Conservation (phyloP, 2,797 vertebrate species). For the Chiloscyllium punctatum region DNA sequence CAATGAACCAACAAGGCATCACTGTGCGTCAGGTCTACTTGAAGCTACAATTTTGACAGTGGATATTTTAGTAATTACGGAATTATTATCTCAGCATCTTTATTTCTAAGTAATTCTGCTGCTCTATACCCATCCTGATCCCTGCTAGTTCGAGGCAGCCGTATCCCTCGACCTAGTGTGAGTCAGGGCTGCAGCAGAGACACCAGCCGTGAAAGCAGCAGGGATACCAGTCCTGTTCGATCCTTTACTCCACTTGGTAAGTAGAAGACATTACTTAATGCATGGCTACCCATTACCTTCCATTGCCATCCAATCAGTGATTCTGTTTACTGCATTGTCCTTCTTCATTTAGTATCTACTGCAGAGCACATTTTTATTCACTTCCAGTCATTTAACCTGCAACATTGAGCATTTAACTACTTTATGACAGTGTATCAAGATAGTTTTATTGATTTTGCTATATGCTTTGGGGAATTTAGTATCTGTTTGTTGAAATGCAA, state of each 20-base stretch:
- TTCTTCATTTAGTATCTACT: constrained; percentile 8
- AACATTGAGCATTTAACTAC: not conserved
- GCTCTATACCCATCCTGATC: constrained; percentile 53
- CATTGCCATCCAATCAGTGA: constrained; percentile 8
- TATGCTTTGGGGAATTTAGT: not conserved
- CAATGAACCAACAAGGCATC: not conserved
- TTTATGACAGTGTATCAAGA: not conserved
- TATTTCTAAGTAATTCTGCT: constrained; percentile 47
- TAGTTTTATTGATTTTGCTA: constrained; percentile 3
- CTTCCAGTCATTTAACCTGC: constrained; percentile 5
- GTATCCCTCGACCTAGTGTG: constrained; percentile 97
- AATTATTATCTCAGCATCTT: not conserved
- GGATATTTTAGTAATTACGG: not conserved
- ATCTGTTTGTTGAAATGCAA: constrained; percentile 2
- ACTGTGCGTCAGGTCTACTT: not conserved
- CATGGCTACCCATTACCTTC: constrained; percentile 47
- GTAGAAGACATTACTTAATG: constrained; percentile 51
- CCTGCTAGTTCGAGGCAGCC: constrained; percentile 86
- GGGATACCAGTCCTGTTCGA: constrained; percentile 93
- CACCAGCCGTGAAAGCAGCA: constrained; percentile 96
- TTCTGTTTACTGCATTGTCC: not conserved
- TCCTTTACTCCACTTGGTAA: constrained; percentile 94
- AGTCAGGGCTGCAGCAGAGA: constrained; percentile 98
- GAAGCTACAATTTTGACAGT: not conserved
- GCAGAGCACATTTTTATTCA: not conserved